Conservation (phyloP, 1,140 invertebrate genomes). For the Zaprionus capensis region DNA sequence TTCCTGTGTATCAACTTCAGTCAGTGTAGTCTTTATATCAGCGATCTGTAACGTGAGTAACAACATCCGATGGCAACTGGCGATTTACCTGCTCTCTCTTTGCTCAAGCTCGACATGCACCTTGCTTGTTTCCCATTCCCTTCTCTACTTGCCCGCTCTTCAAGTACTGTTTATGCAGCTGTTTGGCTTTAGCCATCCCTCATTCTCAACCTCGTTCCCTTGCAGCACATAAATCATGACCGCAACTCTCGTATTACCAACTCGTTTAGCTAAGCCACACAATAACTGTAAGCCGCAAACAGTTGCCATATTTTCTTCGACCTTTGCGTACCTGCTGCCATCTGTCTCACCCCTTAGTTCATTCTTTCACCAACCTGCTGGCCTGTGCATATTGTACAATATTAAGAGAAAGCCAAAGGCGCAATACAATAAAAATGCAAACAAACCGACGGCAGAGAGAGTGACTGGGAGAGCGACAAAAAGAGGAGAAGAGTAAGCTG, state of each 20-base stretch:
- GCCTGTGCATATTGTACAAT: slow-evolving; percentile 68
- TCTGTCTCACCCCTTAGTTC: slow-evolving; percentile 23
- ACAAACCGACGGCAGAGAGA: slow-evolving; percentile 25
- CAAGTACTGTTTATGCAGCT: slow-evolving; percentile 17
- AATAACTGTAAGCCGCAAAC: slow-evolving; percentile 72
- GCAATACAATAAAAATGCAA: slow-evolving; percentile 45
- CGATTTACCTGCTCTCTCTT: neutral
- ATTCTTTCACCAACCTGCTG: neutral
- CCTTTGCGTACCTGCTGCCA: slow-evolving; percentile 41
- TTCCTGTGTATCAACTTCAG: neutral
- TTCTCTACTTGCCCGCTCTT: neutral
- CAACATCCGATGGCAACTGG: neutral
- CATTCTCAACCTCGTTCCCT: neutral
- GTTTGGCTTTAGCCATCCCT: slow-evolving; percentile 7
- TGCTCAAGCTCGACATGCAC: neutral
- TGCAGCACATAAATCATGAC: slow-evolving; percentile 41
- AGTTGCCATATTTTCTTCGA: slow-evolving; percentile 69
- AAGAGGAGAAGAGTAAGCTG: neutral
- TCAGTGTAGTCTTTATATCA: neutral
- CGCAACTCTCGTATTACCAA: slow-evolving; percentile 60
- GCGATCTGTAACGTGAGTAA: slow-evolving; percentile 8
- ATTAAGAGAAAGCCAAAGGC: slow-evolving; percentile 67
- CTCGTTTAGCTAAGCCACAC: slow-evolving; percentile 72
- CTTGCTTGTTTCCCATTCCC: neutral
- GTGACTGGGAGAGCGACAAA: neutral